phyloP scores from a whole-genome alignment of 2,113 vertebrate species.

The Philantomba maxwellii region DNA sequence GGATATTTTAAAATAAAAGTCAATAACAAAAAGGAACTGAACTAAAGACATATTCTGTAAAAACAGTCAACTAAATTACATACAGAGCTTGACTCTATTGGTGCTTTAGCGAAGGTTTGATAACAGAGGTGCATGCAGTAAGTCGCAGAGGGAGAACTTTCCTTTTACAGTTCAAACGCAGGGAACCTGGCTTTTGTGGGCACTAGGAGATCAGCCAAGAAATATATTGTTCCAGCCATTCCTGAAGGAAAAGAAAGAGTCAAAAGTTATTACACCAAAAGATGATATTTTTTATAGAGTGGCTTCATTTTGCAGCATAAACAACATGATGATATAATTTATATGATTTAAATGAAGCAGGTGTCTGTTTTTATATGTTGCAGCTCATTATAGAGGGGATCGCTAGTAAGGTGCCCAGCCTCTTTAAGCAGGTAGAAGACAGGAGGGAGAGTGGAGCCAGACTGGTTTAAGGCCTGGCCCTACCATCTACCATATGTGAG shows the following conservation, averaged over 20 bases:
- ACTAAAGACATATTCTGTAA: constrained; percentile 11
- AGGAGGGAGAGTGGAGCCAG: background rate
- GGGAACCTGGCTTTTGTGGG: constrained; percentile 91
- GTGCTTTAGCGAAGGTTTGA: background rate
- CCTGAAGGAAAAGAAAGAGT: constrained; percentile 79
- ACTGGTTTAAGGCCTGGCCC: background rate
- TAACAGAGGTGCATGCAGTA: constrained; percentile 34
- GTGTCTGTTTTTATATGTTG: background rate
- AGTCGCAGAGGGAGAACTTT: background rate
- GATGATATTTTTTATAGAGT: background rate
- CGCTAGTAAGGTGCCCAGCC: background rate
- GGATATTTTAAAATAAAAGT: constrained; percentile 34
- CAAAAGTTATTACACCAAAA: background rate
- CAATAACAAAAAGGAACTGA: background rate
- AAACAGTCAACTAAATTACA: constrained; percentile 38
- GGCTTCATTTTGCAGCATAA: background rate
- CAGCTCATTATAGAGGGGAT: background rate
- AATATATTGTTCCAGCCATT: constrained; percentile 98
- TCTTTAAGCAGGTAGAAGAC: background rate
- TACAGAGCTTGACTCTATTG: constrained; percentile 19
- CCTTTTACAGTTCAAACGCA: constrained; percentile 89
- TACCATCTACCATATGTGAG: background rate
- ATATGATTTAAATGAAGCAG: background rate
- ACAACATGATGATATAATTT: background rate
- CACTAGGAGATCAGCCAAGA: constrained; percentile 91